Evolutionary conservation across 1,140 invertebrate genomes (phyloP), one percentile per base, ranked within the genome.

Genomic region (Papilio glaucus): DNA sequence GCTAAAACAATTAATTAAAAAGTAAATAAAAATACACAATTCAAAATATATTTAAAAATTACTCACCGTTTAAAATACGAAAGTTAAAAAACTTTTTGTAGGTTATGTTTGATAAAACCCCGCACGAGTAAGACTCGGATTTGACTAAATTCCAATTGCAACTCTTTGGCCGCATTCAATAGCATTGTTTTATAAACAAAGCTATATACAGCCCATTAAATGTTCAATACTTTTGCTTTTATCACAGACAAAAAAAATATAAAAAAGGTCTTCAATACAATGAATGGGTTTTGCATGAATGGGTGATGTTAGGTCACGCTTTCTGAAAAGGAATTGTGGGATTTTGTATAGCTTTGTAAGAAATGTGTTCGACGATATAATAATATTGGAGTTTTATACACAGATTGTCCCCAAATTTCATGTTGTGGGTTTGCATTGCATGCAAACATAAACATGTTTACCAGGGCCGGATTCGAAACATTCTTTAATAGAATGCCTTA

Each of bases 171-270:
- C 6, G 62, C 37, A 38, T 38, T 37, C 7, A 21, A 21, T 38
- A 37, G 6, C 2, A 41, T 57, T 65, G 62, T 65, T 65, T 65
- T 21, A 13, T 65, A 65, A 65, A 65, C 37, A 63, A 15, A 15
- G n/a, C 13, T 53, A 15, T 53, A 53, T 37, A 2, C 9, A 39
- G 8, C n/a, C 8, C 0, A 24, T 38, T 65, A 65, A 65, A 13
- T 63, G 61, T 1, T 41, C 15, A 12, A 65, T 38, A 38, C 29
- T 65, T 38, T 65, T 65, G 13, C 60, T 62, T 65, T 65, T 41
- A 65, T 65, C 62, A 38, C 33, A 10, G 29, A 65, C 18, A 39
- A 65, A 65, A 65, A 53, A 65, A 37, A 41, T 41, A 65, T 57
- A 41, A 65, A 26, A 57, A 60, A 65, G 4, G 6, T 13, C 33